Evolutionary conservation across 1,140 invertebrate species (phyloP), one percentile per base, ranked within the genome.

Genomic region (Chionoecetes opilio): DNA sequence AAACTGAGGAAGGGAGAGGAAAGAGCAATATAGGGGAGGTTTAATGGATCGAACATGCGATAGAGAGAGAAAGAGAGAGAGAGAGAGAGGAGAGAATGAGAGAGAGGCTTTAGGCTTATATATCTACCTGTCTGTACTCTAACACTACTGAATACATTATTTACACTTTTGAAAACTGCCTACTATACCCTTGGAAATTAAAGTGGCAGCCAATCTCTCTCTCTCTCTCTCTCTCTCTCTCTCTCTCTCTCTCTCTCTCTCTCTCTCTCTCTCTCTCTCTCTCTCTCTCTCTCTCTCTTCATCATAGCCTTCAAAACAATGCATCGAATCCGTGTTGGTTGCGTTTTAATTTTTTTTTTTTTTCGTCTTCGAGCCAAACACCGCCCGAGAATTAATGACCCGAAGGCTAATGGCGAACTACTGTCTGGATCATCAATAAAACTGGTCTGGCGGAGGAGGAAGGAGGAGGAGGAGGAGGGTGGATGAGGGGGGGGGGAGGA

Each of bases 161-260:
- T 75, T 8, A 75, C 63, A 75, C 6, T 17, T 75, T n/a, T n/a
- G 63, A 75, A 21, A 75, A 75, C 63, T n/a, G 41, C 14, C 41
- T 8, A 46, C 41, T 8, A 14, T 8, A 46, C 41, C 5, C 41
- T 14, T 46, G 41, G 5, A 46, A 46, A 46, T 46, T 46, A 46
- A 46, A 14, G 41, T 46, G 5, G 14, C 41, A 46, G 5, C 41
- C 21, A 6, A 75, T 11, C n/a, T 21, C 6, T 75, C 6, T 75
- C 6, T 75, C n/a, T 21, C n/a, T 75, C 6, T n/a, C 63, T 1
- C 63, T 75, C 63, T 75, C 63, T n/a, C n/a, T n/a, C 63, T 75
- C 63, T 75, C n/a, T 75, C 63, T 53, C 63, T 75, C 63, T n/a
- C n/a, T n/a, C 63, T 75, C 63, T 75, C 53, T 26, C 63, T 75